Evolutionary conservation across 1,140 invertebrate genomes (phyloP).

Genomic region (Ectropis grisescens): DNA sequence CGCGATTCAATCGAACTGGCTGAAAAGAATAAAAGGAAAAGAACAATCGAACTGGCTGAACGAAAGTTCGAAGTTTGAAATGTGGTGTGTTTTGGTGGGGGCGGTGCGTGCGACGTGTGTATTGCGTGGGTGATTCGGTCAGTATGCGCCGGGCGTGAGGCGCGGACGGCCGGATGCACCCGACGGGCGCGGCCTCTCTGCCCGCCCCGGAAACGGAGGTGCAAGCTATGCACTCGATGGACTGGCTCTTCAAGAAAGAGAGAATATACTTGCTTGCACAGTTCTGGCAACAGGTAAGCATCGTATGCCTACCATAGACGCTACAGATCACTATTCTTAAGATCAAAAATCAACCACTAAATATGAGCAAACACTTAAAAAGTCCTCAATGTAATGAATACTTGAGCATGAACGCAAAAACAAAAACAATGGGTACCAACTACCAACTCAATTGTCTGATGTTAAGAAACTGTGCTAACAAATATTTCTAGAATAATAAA

Average conservation of each 20-base stretch:
- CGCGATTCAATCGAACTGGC: conserved; percentile 39
- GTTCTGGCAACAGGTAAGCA: conserved; percentile 93
- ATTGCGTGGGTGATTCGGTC: conserved; percentile 25
- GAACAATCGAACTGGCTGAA: conserved; percentile 3
- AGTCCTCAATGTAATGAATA: no score
- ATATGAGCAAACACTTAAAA: no score
- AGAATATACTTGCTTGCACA: conserved; percentile 91
- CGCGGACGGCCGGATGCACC: conserved; percentile 75
- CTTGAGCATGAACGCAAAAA: no score
- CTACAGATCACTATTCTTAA: conserved; percentile 6
- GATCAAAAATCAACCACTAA: no score
- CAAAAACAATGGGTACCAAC: no score
- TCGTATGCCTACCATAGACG: conserved; percentile 1
- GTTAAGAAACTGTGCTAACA: no score
- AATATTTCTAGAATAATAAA: no score
- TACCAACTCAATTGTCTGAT: no score
- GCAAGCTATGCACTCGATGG: conserved; percentile 91
- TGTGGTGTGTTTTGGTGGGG: no score
- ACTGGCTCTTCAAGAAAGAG: conserved; percentile 95
- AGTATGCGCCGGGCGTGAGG: conserved; percentile 39
- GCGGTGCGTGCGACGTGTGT: conserved; percentile 10
- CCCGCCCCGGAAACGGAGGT: conserved; percentile 81
- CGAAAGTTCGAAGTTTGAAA: conserved; percentile 15
- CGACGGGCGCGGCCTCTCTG: conserved; percentile 81
- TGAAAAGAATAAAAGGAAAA: conserved; percentile 11